Evolutionary conservation across 2,113 vertebrate genomes (phyloP).

Genomic region (Lichenostomus cassidix): DNA sequence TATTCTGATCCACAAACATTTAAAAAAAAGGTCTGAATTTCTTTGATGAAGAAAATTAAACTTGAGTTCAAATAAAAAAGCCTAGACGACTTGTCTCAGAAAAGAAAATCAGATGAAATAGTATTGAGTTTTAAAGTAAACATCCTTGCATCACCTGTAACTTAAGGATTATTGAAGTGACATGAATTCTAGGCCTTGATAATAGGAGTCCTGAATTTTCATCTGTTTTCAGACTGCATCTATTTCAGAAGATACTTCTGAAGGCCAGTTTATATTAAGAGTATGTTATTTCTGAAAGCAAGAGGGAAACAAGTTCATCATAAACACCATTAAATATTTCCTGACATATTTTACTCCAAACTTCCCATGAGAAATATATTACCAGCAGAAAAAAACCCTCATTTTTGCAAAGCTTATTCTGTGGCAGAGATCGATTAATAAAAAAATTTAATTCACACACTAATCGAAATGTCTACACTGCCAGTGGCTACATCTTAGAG

Average conservation of each 20-base stretch:
- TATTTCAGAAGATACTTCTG: neutral
- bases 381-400: accelerated
- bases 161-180: neutral
- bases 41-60: neutral
- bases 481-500: neutral
- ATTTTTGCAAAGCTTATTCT: neutral
- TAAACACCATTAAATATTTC: neutral
- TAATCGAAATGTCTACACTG: neutral
- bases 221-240: neutral
- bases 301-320: neutral
- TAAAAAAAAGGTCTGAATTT: neutral
- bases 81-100: neutral
- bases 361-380: neutral
- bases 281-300: neutral
- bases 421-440: neutral
- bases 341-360: neutral
- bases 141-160: neutral
- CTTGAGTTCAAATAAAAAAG: neutral
- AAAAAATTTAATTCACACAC: neutral
- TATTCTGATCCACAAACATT: neutral
- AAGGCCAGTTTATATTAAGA: neutral
- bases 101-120: neutral
- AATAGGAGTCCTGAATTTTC: neutral
- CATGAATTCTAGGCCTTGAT: neutral
- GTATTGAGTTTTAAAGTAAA: neutral